Conservation (phyloP, 2,113 vertebrate genomes). For the Ochotona curzoniae region DNA sequence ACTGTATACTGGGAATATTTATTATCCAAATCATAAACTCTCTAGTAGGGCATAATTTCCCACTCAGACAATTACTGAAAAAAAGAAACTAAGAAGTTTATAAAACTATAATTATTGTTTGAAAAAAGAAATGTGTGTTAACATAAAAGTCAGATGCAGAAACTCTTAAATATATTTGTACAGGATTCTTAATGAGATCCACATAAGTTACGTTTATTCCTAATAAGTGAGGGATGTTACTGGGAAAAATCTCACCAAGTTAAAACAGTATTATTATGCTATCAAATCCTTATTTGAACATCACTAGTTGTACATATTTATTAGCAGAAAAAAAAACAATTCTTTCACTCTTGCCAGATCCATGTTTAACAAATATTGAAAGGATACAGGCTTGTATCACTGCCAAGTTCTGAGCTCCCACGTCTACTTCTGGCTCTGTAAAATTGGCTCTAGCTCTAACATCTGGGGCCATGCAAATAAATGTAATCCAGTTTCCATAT, state of each 20-base stretch:
- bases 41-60: background rate
- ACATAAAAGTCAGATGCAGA: background rate
- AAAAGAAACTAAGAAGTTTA: slow-evolving; percentile 1
- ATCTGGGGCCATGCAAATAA: slow-evolving; percentile 45
- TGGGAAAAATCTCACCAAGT: background rate
- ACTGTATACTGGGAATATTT: slow-evolving; percentile 12
- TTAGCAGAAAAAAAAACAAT: background rate
- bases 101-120: background rate
- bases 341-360: slow-evolving; percentile 22
- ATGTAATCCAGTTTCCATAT: slow-evolving; percentile 1
- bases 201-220: background rate
- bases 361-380: slow-evolving; percentile 39
- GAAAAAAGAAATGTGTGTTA: background rate
- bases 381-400: background rate
- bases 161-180: background rate
- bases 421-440: slow-evolving; percentile 5
- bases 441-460: slow-evolving; percentile 39
- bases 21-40: slow-evolving; percentile 9
- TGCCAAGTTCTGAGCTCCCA: slow-evolving; percentile 12
- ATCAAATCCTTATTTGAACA: slow-evolving; percentile 51
- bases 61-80: background rate
- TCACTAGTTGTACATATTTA: slow-evolving; percentile 18
- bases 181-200: background rate
- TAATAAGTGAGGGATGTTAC: background rate
- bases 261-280: slow-evolving; percentile 11